phyloP scores from a whole-genome alignment of 2,113 vertebrate genomes.

The Corvus cornix region DNA sequence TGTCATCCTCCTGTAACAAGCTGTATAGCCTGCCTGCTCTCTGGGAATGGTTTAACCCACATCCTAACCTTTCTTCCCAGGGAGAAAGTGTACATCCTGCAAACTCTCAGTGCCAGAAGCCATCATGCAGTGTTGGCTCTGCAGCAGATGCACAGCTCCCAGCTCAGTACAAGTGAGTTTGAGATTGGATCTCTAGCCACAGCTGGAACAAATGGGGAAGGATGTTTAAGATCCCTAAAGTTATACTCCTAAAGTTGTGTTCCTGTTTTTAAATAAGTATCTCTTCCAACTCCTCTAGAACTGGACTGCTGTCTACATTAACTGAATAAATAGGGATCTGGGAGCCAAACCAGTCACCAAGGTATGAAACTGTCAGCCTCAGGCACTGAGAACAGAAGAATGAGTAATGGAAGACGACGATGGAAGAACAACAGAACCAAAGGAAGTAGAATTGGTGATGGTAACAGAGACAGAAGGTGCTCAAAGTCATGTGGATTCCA shows the following conservation, averaged over 20 bases:
- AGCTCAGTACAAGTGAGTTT: background rate
- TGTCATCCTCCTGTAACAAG: background rate
- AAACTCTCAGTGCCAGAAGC: background rate
- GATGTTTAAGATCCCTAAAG: background rate
- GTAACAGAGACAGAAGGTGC: background rate
- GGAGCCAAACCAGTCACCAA: background rate
- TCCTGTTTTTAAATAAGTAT: background rate
- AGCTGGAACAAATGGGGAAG: background rate
- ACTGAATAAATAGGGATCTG: background rate
- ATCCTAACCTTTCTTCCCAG: background rate
- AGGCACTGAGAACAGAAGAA: background rate
- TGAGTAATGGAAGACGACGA: background rate
- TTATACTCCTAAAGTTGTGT: background rate
- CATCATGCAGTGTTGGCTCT: fast-evolving
- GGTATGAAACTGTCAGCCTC: background rate
- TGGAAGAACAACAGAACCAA: background rate
- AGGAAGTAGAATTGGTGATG: background rate
- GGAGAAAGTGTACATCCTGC: background rate
- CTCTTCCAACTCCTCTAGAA: background rate
- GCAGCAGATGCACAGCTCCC: background rate
- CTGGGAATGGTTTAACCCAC: background rate
- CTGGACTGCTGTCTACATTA: background rate
- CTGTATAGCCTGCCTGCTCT: background rate
- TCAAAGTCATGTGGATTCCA: background rate
- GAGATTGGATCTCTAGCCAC: background rate